Evolutionary conservation across 2,797 vertebrate species (phyloP).

Genomic region (Acestrorhynchus altus): DNA sequence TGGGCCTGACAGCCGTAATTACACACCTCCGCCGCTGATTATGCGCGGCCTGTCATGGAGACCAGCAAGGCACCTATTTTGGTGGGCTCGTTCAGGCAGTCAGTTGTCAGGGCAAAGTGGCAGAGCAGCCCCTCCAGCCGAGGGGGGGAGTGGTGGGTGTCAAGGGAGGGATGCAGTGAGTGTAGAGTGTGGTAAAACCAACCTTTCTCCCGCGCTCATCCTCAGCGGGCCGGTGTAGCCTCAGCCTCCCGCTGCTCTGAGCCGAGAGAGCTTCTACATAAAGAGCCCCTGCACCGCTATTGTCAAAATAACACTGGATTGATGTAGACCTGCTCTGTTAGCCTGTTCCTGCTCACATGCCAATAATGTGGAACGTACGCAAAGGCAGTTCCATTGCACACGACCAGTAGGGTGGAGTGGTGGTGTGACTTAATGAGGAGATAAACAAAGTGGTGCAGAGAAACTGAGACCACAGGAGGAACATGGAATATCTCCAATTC

Average conservation of each 20-base stretch:
- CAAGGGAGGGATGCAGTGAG: constrained; percentile 27
- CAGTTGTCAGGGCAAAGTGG: constrained; percentile 75
- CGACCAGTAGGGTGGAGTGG: background rate
- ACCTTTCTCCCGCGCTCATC: constrained; percentile 27
- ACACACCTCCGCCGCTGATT: constrained; percentile 83
- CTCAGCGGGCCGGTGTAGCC: constrained; percentile 15
- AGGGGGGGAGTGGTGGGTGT: constrained; percentile 19
- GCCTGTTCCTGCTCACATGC: constrained; percentile 19
- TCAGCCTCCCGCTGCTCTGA: constrained; percentile 43
- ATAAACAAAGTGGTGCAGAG: background rate
- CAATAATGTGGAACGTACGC: background rate
- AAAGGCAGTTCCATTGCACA: background rate
- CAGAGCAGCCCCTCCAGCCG: constrained; percentile 54
- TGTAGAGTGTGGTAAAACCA: constrained; percentile 27
- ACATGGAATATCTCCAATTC: too few species aligned
- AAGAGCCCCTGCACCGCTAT: constrained; percentile 50
- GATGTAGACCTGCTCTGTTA: constrained; percentile 24
- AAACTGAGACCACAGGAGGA: too few species aligned
- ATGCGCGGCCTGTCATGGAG: constrained; percentile 79
- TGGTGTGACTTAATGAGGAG: background rate
- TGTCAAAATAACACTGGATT: constrained; percentile 45
- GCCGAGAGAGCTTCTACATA: constrained; percentile 46
- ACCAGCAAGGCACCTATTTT: constrained; percentile 77
- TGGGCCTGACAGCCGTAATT: constrained; percentile 89
- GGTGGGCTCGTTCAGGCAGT: constrained; percentile 70